A percentile compares a stretch with the other conserved stretches of the same genome.
Evolutionary conservation across 1,140 invertebrate species (phyloP).

Genomic region (Rhizoglyphus robini): DNA sequence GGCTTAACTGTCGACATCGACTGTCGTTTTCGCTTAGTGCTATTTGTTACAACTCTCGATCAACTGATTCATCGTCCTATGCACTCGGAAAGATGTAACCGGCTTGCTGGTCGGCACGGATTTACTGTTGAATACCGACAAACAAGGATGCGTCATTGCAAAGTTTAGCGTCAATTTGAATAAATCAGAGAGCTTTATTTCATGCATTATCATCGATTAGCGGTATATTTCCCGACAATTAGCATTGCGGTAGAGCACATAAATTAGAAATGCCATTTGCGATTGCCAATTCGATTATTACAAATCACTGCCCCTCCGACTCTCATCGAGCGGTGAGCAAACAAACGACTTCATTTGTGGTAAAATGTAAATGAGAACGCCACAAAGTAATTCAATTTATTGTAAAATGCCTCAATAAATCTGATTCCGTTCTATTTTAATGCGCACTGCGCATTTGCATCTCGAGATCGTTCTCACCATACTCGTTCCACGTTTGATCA

Average conservation of each 20-base stretch:
- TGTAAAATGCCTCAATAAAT: conserved; percentile 5
- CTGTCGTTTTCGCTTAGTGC: no score
- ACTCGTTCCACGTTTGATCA: not conserved
- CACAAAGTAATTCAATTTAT: conserved; percentile 13
- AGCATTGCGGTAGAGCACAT: conserved; percentile 3
- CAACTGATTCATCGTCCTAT: no score
- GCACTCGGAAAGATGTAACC: no score
- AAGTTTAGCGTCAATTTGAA: no score
- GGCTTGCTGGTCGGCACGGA: no score
- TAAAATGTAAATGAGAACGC: not conserved
- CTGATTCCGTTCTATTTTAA: conserved; percentile 1
- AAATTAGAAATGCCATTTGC: conserved; percentile 4
- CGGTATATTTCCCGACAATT: conserved; percentile 8
- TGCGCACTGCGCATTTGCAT: not conserved
- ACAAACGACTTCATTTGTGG: not conserved
- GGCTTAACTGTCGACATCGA: no score
- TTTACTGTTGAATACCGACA: no score
- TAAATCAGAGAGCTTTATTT: no score
- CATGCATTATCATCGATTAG: not conserved
- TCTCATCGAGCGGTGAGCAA: not conserved
- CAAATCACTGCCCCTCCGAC: not conserved
- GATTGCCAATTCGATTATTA: no score
- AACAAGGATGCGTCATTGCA: no score
- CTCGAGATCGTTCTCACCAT: not conserved
- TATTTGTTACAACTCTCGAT: no score